Base-by-base conservation (phyloP, 1,140 invertebrate genomes). In the Chrysoperla carnea region DNA sequence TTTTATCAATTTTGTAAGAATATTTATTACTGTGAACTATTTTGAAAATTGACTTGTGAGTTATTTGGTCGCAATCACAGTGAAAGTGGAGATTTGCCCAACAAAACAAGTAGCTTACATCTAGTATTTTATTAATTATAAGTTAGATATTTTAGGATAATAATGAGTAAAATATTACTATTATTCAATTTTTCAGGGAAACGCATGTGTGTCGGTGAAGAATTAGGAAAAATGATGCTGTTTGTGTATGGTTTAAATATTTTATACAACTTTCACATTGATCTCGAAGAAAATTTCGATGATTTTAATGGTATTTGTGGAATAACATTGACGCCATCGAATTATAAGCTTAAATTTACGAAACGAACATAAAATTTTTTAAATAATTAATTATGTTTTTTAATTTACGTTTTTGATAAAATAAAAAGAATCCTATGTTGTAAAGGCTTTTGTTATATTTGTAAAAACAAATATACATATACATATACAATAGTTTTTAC, bases 131-230 rank as follows among this genome's bases (percentile, higher is more conserved):
- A n/a, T n/a, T n/a, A n/a, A n/a, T n/a, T n/a, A n/a, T n/a, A n/a
- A n/a, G n/a, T n/a, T n/a, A n/a, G n/a, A n/a, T n/a, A n/a, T n/a
- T n/a, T n/a, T n/a, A n/a, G n/a, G n/a, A n/a, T n/a, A n/a, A n/a
- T n/a, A n/a, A n/a, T n/a, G n/a, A n/a, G n/a, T n/a, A n/a, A n/a
- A n/a, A n/a, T n/a, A n/a, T n/a, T n/a, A n/a, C n/a, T n/a, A n/a
- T n/a, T n/a, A n/a, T n/a, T n/a, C 2, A 40, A 41, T 47, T 49
- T 62, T 45, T 27, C 48, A 88, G 84, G 86, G 35, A 85, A 87
- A 56, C 67, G 85, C 29, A 76, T 83, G 64, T 93, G 88, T 59
- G 70, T 86, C 0, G 88, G 88, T 5, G 86, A 92, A 47, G 82
- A 87, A 51, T 56, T 92, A 31, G 84, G 84, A 1, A 69, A 68